phyloP scores from a whole-genome alignment of 2,113 vertebrate species.

The Psittacula cyanocephala region DNA sequence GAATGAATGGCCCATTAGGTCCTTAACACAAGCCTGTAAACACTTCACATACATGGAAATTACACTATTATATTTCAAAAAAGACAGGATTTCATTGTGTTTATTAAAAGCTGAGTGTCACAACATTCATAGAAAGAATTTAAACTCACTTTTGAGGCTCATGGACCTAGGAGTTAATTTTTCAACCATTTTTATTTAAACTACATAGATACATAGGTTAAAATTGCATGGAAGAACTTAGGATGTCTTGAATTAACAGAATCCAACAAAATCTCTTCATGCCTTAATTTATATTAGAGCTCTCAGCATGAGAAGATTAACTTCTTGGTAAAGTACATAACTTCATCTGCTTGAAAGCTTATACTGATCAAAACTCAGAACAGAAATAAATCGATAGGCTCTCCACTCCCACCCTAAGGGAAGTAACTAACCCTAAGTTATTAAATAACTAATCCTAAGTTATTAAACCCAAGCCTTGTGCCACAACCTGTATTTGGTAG shows the following conservation, averaged over 20 bases:
- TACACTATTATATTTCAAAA: not conserved
- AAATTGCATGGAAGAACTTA: not conserved
- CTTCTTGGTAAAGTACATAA: not conserved
- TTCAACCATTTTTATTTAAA: not conserved
- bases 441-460: not conserved
- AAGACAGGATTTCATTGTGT: not conserved
- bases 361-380: not conserved
- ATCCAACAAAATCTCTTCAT: not conserved
- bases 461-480: not conserved
- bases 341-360: not conserved
- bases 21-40: not conserved
- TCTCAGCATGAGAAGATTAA: not conserved
- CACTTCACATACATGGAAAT: not conserved
- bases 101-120: not conserved
- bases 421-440: not conserved
- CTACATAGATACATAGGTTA: not conserved
- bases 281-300: not conserved
- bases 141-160: not conserved
- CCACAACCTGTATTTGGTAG: rapidly evolving
- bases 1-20: not conserved
- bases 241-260: not conserved
- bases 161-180: not conserved
- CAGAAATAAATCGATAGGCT: not conserved
- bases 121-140: not conserved
- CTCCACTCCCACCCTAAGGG: too few species aligned